Conservation (phyloP, 1,140 invertebrate genomes). For the Drosophila lowei region DNA sequence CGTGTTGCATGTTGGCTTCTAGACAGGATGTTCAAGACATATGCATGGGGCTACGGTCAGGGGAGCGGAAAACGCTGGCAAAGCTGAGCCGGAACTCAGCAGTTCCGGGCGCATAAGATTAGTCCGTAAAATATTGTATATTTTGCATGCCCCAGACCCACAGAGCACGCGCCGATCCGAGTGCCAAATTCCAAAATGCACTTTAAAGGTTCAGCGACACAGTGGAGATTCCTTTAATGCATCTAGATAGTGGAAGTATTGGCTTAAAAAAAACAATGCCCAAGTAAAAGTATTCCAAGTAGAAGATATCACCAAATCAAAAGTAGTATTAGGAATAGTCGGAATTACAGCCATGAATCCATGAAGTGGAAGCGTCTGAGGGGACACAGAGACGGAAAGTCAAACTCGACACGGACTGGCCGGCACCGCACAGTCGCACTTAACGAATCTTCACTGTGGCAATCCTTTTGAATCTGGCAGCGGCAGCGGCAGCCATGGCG, state of each 20-base stretch:
- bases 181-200: constrained; percentile 38
- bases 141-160: constrained; percentile 58
- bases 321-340: too few relatives aligned
- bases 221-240: constrained; percentile 21
- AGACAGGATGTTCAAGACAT: constrained; percentile 59
- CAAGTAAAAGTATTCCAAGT: too few relatives aligned
- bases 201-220: constrained; percentile 28
- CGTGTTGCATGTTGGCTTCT: constrained; percentile 31
- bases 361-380: too few relatives aligned
- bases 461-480: constrained; percentile 26
- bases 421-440: constrained; percentile 25
- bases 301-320: too few relatives aligned
- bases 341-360: too few relatives aligned
- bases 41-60: constrained; percentile 45
- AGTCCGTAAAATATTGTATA: constrained; percentile 66
- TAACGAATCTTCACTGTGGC: constrained; percentile 49
- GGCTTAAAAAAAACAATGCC: too few relatives aligned
- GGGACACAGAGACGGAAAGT: too few relatives aligned
- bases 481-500: constrained; percentile 8
- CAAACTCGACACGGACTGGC: not conserved
- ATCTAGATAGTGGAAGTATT: not conserved
- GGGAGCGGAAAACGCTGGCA: constrained; percentile 65
- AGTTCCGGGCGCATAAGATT: constrained; percentile 70
- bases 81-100: constrained; percentile 67
- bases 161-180: constrained; percentile 38